phyloP scores from a whole-genome alignment of 2,888 invertebrate species.

The Drosophila demipolita region DNA sequence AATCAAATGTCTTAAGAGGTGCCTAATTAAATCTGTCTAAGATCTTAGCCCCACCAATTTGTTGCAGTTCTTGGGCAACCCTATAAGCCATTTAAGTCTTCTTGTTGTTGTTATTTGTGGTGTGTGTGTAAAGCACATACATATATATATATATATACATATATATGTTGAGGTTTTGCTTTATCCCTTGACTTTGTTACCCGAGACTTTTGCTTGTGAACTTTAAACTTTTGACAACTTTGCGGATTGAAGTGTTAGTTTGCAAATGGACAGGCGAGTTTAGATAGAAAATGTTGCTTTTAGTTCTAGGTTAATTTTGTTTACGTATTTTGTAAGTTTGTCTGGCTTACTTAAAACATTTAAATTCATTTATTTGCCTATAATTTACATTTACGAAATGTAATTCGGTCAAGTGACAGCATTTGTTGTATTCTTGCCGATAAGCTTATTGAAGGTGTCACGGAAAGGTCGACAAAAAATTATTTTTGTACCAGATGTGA shows the following conservation, averaged over 20 bases:
- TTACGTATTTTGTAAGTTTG: not conserved
- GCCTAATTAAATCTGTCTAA: conserved; percentile 4
- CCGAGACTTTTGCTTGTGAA: conserved; percentile 28
- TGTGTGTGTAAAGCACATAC: conserved; percentile 6
- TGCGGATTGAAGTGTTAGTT: not conserved
- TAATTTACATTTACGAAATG: not conserved
- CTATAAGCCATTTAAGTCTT: conserved; percentile 51
- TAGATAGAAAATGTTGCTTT: not conserved
- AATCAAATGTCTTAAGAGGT: not conserved
- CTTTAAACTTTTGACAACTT: conserved; percentile 33
- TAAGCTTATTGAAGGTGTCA: conserved; percentile 43
- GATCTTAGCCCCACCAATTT: conserved; percentile 1
- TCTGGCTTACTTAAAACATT: not conserved
- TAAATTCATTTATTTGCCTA: not conserved
- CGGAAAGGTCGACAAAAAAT: conserved; percentile 28
- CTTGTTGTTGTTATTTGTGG: conserved; percentile 8
- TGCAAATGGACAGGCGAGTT: conserved; percentile 13
- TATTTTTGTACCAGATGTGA: conserved; percentile 6
- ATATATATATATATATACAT: not conserved
- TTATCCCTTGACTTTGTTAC: conserved; percentile 25
- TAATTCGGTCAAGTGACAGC: conserved; percentile 23
- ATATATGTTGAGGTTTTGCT: conserved; percentile 9
- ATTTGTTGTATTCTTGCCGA: conserved; percentile 34
- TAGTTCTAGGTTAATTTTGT: not conserved
- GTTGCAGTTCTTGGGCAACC: conserved; percentile 42